Conservation (phyloP, 2,888 invertebrate genomes). For the Lagria hirta region DNA sequence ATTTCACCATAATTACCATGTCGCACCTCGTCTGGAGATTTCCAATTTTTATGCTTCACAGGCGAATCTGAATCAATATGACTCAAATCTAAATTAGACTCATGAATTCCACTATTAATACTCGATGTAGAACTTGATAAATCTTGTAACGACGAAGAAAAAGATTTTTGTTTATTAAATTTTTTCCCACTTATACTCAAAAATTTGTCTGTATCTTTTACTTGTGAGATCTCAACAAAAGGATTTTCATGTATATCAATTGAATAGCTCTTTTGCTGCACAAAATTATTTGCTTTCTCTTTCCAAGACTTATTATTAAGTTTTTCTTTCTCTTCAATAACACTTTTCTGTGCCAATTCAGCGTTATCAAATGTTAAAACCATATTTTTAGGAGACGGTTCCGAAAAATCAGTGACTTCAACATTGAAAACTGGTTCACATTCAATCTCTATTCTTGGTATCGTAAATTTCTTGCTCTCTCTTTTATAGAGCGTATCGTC, state of each 20-base stretch:
- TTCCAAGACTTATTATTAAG: conserved; percentile 33
- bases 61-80: conserved; percentile 46
- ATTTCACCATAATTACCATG: conserved; percentile 70
- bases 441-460: conserved; percentile 52
- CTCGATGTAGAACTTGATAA: conserved; percentile 53
- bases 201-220: conserved; percentile 44
- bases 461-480: conserved; percentile 46
- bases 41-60: conserved; percentile 62
- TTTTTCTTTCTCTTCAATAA: conserved; percentile 37
- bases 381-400: conserved; percentile 51
- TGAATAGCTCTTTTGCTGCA: conserved; percentile 48
- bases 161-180: conserved; percentile 39
- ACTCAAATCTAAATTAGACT: conserved; percentile 51
- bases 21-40: conserved; percentile 68
- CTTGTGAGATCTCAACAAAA: conserved; percentile 38
- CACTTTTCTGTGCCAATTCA: conserved; percentile 43
- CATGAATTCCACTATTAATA: conserved; percentile 50
- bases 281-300: conserved; percentile 41
- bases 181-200: conserved; percentile 44
- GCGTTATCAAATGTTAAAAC: conserved; percentile 52
- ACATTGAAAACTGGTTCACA: conserved; percentile 49
- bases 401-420: conserved; percentile 53
- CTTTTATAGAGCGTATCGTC: conserved; percentile 52
- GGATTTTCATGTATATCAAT: conserved; percentile 46
- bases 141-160: conserved; percentile 48